Base-by-base conservation (phyloP, 2,797 vertebrate species). In the Paramormyrops hopkinsi region DNA sequence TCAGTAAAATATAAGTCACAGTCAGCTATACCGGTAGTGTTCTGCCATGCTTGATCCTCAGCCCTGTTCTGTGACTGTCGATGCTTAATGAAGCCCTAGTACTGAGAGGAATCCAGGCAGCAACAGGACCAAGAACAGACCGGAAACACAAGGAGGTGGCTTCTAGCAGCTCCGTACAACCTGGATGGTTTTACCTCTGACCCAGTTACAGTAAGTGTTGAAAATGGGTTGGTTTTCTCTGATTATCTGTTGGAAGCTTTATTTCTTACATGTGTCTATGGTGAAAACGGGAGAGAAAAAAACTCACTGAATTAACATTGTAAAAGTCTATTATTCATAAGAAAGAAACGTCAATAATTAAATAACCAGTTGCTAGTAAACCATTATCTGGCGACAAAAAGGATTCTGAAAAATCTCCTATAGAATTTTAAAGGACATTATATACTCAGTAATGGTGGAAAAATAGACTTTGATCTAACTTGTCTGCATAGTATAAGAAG, bases 1-100 rank as follows among this genome's bases (percentile, higher is more conserved):
- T 96, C 96, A 94, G 96, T 96, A 96, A 94, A 93, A 96, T 96
- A 95, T 96, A 87, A 96, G 96, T 94, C 95, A 93, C 94, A 93
- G 93, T 94, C 94, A 95, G 93, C 93, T 94, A 82, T 91, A 92
- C 94, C 3, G 93, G 93, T 90, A 56, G 93, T 94, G 95, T 33
- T 56, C 76, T 90, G 62, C 14, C 90, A 62, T 4, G 8, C 37
- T 4, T 12, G 19, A 37, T 5, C 59, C 59, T 65, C 54, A 56
- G 51, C 22, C 4, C 51, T 14, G 9, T 48, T 29, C 46, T 50
- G 41, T 48, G 50, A 51, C 65, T 29, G 19, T 46, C 12, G 37
- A 17, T 83, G 62, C 48, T 76, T 22, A 88, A 88, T 41, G 46
- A 82, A 53, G 50, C n/a, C 50, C n/a, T 8, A 79, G 48, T 82